Conservation (phyloP, 2,888 invertebrate genomes). For the Clusia tigrina region DNA sequence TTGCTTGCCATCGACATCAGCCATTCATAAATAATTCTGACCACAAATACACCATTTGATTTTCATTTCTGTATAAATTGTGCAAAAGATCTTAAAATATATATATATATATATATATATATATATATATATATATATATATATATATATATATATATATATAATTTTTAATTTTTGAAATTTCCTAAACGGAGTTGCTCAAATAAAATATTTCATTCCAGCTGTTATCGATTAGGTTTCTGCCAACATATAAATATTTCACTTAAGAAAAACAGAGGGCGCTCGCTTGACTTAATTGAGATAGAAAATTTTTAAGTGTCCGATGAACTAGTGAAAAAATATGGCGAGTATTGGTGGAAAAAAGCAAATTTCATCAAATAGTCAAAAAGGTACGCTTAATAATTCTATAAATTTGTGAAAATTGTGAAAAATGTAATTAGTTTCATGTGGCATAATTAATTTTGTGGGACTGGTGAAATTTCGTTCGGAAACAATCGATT, state of each 20-base stretch:
- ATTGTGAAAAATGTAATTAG: neutral
- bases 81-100: too few relatives aligned
- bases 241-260: too few relatives aligned
- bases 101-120: neutral
- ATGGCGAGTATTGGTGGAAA: conserved; percentile 66
- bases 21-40: too few relatives aligned
- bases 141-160: neutral
- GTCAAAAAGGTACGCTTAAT: conserved; percentile 62
- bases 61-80: too few relatives aligned
- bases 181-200: too few relatives aligned
- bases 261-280: too few relatives aligned
- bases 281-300: too few relatives aligned
- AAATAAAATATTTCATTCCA: too few relatives aligned
- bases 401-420: conserved; percentile 22
- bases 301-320: conserved; percentile 55
- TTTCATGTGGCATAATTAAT: neutral
- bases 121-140: neutral
- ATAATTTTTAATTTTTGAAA: neutral
- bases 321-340: conserved; percentile 61
- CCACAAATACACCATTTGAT: too few relatives aligned
- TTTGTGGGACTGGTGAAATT: neutral
- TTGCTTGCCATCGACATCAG: too few relatives aligned
- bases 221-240: too few relatives aligned
- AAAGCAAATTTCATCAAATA: conserved; percentile 64
- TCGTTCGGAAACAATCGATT: conserved; percentile 20